phyloP scores from a whole-genome alignment of 2,797 vertebrate species.

The Neoniphon sammara region DNA sequence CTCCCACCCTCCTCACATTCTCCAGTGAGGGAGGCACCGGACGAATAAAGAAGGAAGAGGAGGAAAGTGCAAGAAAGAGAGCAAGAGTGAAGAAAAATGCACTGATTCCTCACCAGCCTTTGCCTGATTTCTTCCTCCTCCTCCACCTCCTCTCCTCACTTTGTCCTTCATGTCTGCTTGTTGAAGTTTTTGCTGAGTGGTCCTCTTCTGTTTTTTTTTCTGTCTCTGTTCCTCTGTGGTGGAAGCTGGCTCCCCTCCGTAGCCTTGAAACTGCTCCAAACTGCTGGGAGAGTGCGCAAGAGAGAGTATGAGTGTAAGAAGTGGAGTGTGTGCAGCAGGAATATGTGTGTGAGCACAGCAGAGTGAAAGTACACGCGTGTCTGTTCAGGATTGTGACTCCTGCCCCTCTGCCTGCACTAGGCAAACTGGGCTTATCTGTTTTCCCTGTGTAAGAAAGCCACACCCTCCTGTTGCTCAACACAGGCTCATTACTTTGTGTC shows the following conservation, averaged over 20 bases:
- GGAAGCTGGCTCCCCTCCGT: conserved; percentile 32
- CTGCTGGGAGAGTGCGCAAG: conserved; percentile 28
- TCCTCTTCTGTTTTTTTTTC: conserved; percentile 23
- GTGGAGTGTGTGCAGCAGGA: conserved; percentile 38
- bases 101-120: conserved; percentile 77
- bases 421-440: conserved; percentile 75
- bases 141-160: conserved; percentile 75
- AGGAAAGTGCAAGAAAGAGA: conserved; percentile 28
- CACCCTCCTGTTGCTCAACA: conserved; percentile 82
- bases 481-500: conserved; percentile 51
- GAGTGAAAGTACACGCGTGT: conserved; percentile 51
- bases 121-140: conserved; percentile 77
- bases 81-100: conserved; percentile 26
- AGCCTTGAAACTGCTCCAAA: conserved; percentile 32
- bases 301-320: conserved; percentile 1
- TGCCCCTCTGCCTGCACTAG: conserved; percentile 53
- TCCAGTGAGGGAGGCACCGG: conserved; percentile 48
- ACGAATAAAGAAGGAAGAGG: conserved; percentile 40
- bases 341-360: conserved; percentile 17
- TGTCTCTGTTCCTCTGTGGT: conserved; percentile 25
- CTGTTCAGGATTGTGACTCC: conserved; percentile 64
- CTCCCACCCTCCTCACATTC: conserved; percentile 66
- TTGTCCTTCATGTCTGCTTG: conserved; percentile 82
- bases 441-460: conserved; percentile 68
- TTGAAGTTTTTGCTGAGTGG: conserved; percentile 35